Percentiles rank a stretch among this genome's conserved stretches.
These are phyloP conservation scores for Macrochelys suwanniensis DNA, from an alignment of 2,797 vertebrate genomes.

Conservation along the genomic window DNA sequence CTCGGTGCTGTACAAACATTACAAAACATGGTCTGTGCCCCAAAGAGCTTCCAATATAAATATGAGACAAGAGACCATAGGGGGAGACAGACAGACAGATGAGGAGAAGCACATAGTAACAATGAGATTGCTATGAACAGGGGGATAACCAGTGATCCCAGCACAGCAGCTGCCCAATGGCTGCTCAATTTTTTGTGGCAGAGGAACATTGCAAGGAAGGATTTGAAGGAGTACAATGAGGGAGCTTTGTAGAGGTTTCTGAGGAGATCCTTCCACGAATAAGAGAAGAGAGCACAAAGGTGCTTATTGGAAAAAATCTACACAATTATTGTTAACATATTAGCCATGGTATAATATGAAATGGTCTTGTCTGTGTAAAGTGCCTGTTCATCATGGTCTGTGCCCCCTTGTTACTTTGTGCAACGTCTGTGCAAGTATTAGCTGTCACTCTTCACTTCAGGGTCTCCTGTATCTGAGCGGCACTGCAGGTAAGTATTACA, in stretches of 20 bases:
- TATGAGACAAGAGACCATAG: background rate
- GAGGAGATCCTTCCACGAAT: background rate
- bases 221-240: rapidly evolving
- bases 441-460: background rate
- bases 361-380: background rate
- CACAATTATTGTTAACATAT: background rate
- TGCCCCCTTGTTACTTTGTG: background rate
- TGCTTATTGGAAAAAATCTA: conserved; percentile 12
- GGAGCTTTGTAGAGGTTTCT: background rate
- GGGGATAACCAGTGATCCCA: background rate
- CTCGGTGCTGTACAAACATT: background rate
- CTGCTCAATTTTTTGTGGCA: rapidly evolving
- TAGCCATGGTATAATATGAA: background rate
- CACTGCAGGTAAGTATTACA: background rate
- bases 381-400: background rate
- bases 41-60: background rate
- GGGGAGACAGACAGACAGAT: background rate
- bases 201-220: background rate
- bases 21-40: background rate
- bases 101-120: background rate
- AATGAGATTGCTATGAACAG: background rate
- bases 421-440: background rate
- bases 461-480: background rate
- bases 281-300: background rate
- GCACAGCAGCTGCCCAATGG: background rate